Evolutionary conservation across 2,797 vertebrate genomes (phyloP).

Genomic region (Enteromius argenteus): DNA sequence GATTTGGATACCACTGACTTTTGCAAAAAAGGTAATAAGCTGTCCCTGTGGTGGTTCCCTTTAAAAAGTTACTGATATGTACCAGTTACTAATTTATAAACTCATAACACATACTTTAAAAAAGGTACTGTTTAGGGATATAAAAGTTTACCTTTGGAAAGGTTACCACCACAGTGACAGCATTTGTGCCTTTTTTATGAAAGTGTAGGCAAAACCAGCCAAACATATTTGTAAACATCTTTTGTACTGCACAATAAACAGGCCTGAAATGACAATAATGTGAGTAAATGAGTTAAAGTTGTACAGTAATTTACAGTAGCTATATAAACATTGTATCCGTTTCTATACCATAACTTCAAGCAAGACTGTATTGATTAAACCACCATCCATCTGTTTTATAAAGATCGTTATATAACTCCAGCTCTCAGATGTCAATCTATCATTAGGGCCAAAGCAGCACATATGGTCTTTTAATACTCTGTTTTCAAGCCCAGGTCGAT

Average conservation of each 20-base stretch:
- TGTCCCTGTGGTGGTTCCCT: background rate
- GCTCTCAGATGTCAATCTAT: constrained; percentile 39
- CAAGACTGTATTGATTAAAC: constrained; percentile 11
- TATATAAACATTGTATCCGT: background rate
- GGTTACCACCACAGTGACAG: background rate
- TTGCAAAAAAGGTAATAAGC: background rate
- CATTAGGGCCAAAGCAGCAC: constrained; percentile 32
- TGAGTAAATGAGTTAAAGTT: background rate
- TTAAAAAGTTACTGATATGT: background rate
- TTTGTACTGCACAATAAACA: background rate
- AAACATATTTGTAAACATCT: background rate
- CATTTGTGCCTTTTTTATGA: background rate
- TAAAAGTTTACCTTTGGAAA: background rate
- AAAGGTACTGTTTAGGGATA: background rate
- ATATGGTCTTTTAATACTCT: constrained; percentile 39
- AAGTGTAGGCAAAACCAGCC: background rate
- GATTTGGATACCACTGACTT: background rate
- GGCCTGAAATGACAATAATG: background rate
- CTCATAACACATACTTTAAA: background rate
- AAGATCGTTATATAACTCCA: constrained; percentile 33
- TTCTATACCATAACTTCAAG: background rate
- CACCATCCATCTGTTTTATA: constrained; percentile 6
- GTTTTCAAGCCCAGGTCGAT: constrained; percentile 22
- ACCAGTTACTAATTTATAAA: background rate
- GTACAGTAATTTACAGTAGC: background rate